phyloP scores from a whole-genome alignment of 2,113 vertebrate genomes.

The Plectropomus leopardus region DNA sequence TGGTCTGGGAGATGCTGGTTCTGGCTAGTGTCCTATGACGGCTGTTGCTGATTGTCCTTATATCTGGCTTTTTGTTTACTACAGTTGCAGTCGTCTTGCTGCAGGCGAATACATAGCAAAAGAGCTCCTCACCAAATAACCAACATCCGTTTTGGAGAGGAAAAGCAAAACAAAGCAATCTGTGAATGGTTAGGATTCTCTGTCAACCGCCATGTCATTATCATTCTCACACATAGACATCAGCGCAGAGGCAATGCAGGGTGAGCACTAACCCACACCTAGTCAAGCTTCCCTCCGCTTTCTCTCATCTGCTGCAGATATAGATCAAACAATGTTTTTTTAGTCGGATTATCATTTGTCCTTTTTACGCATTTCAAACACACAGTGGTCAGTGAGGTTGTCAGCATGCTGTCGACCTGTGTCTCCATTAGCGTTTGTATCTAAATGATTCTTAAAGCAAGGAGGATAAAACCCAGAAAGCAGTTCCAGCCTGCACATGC shows the following conservation, averaged over 20 bases:
- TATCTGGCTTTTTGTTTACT: conserved; percentile 68
- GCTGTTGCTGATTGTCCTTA: conserved; percentile 67
- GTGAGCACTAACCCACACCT: conserved; percentile 32
- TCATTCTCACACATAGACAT: conserved; percentile 60
- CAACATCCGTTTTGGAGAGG: conserved; percentile 60
- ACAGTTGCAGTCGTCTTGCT: conserved; percentile 56
- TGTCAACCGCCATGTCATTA: conserved; percentile 63
- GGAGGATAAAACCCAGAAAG: conserved; percentile 25
- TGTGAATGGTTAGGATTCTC: conserved; percentile 66
- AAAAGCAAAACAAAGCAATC: conserved; percentile 69
- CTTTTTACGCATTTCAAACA: conserved; percentile 14
- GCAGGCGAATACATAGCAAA: conserved; percentile 45
- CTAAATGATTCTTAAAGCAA: too few relatives aligned
- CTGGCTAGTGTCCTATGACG: conserved; percentile 46
- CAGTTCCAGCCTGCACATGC: conserved; percentile 35
- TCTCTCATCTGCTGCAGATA: conserved; percentile 5
- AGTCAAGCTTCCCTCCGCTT: not conserved
- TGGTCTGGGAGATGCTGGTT: conserved; percentile 58
- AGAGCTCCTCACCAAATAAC: conserved; percentile 58
- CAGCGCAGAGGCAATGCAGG: conserved; percentile 26
- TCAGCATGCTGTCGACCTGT: conserved; percentile 1
- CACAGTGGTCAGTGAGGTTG: conserved; percentile 34
- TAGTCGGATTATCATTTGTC: not conserved
- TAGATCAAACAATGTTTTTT: not conserved
- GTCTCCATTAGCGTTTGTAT: too few relatives aligned